Base-by-base conservation (phyloP, 2,113 vertebrate species). In the Steatornis caripensis region DNA sequence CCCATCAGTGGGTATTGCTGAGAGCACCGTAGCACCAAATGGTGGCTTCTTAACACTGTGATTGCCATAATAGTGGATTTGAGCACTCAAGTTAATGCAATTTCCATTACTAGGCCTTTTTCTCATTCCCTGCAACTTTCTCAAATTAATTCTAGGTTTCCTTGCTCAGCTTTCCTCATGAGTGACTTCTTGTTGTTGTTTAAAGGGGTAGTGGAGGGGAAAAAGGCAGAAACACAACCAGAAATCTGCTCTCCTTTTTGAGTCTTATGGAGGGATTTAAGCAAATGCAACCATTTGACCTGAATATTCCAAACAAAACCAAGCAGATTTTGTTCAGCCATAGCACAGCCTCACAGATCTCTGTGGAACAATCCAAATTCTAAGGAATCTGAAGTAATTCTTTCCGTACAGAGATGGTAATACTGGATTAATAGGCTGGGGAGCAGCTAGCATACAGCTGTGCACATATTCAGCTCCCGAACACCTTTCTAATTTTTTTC, bases 61-160 rank as follows among this genome's bases (percentile, higher is more conserved):
- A 72, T 71, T 89, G 77, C 1, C 9, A 49, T 84, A 72, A 94
- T 34, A 30, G 90, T 61, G 87, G 53, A 82, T 89, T 69, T 49
- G 84, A 93, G 91, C 90, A 83, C 70, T 94, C 82, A 79, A 37
- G 48, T 69, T 94, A 95, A 94, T 76, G 75, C 45, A 55, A 26
- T 90, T 94, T 80, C 85, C 66, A 90, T 88, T 92, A 85, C 71
- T 45, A 48, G 82, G 68, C 34, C 45, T 84, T 96, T 83, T 60
- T 80, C 71, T 92, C 5, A 0, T 79, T 87, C 76, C 57, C 53
- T 4, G 5, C 60, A 93, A 95, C 72, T 92, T 94, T 94, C 90
- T 82, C 86, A 87, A n/a, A 91, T 93, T 93, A 96, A 95, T 87
- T 75, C 74, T 78, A 60, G 61, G 57, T 84, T 90, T 94, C n/a